phyloP scores from a whole-genome alignment of 1,140 invertebrate genomes.

The Phymastichus coffea region DNA sequence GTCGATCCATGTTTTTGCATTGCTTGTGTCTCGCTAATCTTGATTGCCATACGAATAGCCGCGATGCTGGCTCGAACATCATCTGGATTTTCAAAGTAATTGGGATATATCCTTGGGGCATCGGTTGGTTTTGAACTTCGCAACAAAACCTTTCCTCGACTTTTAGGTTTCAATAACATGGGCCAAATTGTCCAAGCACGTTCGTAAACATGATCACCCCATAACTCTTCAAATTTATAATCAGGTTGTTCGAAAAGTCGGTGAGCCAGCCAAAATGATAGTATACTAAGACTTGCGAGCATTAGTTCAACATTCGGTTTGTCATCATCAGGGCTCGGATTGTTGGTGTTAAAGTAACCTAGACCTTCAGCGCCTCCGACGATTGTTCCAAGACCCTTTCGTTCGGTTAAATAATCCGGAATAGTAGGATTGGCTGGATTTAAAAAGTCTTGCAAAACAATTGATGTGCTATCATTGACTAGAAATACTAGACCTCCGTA shows the following conservation, averaged over 20 bases:
- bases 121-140: constrained; percentile 34
- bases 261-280: background rate
- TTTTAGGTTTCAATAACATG: background rate
- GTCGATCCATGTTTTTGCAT: constrained; percentile 32
- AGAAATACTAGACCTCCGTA: constrained; percentile 17
- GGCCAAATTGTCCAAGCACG: background rate
- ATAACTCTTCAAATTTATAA: background rate
- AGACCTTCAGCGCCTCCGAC: background rate
- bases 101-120: constrained; percentile 66
- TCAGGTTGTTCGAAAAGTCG: background rate
- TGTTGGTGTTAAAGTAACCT: background rate
- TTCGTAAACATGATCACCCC: background rate
- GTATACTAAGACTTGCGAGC: background rate
- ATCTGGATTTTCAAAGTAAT: constrained; percentile 58
- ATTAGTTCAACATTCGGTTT: constrained; percentile 4
- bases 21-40: constrained; percentile 39
- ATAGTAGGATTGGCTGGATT: background rate
- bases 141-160: background rate
- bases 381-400: background rate
- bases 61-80: constrained; percentile 57
- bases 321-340: background rate
- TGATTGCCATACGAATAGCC: constrained; percentile 48
- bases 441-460: background rate
- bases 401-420: background rate
- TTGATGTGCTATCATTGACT: background rate